Conservation (phyloP, 2,888 invertebrate species). For the Carpatolechia fugitivella region DNA sequence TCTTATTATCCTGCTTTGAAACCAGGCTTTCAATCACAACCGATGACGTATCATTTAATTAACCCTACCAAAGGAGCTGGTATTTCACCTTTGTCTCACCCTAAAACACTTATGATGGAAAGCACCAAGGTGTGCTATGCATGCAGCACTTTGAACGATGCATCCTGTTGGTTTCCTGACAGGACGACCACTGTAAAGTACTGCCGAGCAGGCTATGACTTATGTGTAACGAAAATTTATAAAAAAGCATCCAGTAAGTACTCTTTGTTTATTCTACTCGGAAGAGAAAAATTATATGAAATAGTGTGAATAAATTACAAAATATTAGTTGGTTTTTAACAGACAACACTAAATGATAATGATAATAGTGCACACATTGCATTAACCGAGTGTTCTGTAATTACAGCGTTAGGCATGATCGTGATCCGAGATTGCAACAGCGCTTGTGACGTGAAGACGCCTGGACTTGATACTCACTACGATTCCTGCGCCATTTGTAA, state of each 20-base stretch:
- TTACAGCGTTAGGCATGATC: slow-evolving; percentile 43
- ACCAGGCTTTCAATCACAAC: background rate
- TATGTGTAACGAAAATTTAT: slow-evolving; percentile 54
- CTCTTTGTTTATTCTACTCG: background rate
- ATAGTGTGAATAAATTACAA: no score
- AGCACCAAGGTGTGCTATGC: slow-evolving; percentile 56
- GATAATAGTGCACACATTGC: no score
- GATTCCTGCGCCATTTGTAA: slow-evolving; percentile 54
- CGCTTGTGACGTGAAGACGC: slow-evolving; percentile 37
- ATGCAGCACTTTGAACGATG: slow-evolving; percentile 52
- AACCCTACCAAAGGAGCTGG: slow-evolving; percentile 41
- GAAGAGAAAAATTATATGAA: no score
- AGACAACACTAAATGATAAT: no score
- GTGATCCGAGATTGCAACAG: slow-evolving; percentile 55
- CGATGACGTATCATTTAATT: slow-evolving; percentile 11
- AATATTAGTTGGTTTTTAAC: no score
- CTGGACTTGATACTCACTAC: slow-evolving; percentile 37
- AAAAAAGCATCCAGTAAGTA: slow-evolving; percentile 38
- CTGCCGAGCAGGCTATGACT: slow-evolving; percentile 45
- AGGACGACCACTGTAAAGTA: slow-evolving; percentile 58
- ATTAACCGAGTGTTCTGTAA: no score
- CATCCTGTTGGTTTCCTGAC: slow-evolving; percentile 51
- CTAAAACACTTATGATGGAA: slow-evolving; percentile 32
- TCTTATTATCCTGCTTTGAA: background rate
- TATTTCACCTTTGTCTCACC: slow-evolving; percentile 26